A percentile compares a stretch with the other conserved stretches of the same genome.
Conservation (phyloP, 2,888 invertebrate species). For the Lamellibrachia columna region DNA sequence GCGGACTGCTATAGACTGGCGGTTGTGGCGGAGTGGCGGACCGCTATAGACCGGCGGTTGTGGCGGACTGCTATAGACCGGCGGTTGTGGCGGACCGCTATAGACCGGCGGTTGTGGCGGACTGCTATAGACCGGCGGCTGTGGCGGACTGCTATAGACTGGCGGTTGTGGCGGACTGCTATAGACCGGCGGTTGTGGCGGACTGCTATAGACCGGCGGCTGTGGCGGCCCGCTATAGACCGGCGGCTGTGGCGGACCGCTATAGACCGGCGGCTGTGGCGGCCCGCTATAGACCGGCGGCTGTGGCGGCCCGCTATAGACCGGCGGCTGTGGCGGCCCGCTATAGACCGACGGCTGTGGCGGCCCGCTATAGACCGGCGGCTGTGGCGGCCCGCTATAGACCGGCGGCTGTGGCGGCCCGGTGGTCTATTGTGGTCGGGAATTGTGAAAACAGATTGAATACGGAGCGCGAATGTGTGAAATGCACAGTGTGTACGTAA, state of each 20-base stretch:
- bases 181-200: too few relatives aligned
- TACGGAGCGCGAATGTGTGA: neutral
- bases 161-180: too few relatives aligned
- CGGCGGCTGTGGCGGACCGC: too few relatives aligned
- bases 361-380: too few relatives aligned
- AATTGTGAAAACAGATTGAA: neutral
- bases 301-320: too few relatives aligned
- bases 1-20: neutral
- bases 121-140: too few relatives aligned
- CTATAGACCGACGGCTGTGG: neutral
- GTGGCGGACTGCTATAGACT: too few relatives aligned
- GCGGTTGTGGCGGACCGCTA: too few relatives aligned
- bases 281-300: neutral
- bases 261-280: neutral
- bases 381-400: too few relatives aligned
- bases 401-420: neutral
- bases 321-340: neutral
- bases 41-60: neutral
- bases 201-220: neutral
- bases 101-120: too few relatives aligned
- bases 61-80: too few relatives aligned
- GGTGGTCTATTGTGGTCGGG: neutral
- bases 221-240: too few relatives aligned
- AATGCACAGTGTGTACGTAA: neutral
- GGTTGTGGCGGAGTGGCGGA: neutral